These are phyloP conservation scores for Cataglyphis albicans DNA, from an alignment of 2,888 invertebrate genomes.

Conservation along the genomic window DNA sequence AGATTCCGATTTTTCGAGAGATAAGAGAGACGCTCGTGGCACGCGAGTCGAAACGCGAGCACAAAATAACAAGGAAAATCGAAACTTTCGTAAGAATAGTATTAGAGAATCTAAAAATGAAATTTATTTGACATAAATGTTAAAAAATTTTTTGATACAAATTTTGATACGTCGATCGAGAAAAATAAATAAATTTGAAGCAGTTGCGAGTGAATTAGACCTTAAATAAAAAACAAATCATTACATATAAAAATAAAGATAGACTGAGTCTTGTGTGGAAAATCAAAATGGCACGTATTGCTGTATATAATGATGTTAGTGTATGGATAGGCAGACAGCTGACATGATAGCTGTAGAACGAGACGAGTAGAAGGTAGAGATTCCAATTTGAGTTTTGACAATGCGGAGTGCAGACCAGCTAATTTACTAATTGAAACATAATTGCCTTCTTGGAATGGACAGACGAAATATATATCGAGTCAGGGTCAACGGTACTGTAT, in stretches of 20 bases:
- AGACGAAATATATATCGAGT: conserved; percentile 73
- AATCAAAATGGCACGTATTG: conserved; percentile 32
- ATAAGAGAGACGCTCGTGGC: conserved; percentile 1
- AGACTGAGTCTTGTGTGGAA: background rate
- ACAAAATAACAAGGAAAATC: background rate
- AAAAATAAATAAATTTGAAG: conserved; percentile 29
- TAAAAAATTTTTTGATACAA: background rate
- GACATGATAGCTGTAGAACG: conserved; percentile 55
- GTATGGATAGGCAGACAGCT: conserved; percentile 19
- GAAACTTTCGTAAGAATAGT: conserved; percentile 24
- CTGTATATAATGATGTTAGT: background rate
- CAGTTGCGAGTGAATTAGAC: conserved; percentile 4
- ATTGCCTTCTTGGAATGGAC: conserved; percentile 78
- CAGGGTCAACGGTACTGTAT: conserved; percentile 62
- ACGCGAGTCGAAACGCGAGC: background rate
- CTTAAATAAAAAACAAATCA: conserved; percentile 33
- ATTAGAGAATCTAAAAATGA: background rate
- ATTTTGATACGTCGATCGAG: background rate
- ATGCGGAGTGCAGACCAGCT: conserved; percentile 69
- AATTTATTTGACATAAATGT: background rate
- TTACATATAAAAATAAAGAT: conserved; percentile 41
- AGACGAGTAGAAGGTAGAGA: conserved; percentile 72
- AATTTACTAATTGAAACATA: conserved; percentile 79
- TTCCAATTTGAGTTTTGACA: conserved; percentile 77
- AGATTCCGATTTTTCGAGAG: conserved; percentile 64